These are phyloP conservation scores for Anodontia alba DNA, from an alignment of 2,888 invertebrate species.

Conservation along the genomic window DNA sequence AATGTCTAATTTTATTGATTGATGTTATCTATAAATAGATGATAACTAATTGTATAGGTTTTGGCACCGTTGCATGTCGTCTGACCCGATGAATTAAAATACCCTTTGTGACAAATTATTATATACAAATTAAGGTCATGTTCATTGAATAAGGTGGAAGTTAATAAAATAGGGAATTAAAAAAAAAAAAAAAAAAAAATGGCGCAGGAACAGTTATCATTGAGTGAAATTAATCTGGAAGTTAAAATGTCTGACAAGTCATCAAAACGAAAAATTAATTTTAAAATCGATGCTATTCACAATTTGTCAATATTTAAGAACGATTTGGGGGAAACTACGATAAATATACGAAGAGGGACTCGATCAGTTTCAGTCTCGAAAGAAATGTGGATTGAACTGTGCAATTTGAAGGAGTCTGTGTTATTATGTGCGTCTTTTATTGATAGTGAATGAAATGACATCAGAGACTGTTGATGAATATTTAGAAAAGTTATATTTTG, in stretches of 20 bases:
- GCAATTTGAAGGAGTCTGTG: conserved; percentile 23
- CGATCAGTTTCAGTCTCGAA: conserved; percentile 21
- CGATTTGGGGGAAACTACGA: not conserved
- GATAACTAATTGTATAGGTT: not conserved
- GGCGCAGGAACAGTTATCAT: not conserved
- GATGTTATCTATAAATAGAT: not conserved
- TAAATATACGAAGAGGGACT: conserved; percentile 27
- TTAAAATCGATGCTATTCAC: conserved; percentile 22
- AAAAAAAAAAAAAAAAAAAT: not conserved
- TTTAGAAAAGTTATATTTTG: not conserved
- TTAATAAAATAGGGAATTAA: not conserved
- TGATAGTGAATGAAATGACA: not conserved
- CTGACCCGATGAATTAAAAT: not conserved
- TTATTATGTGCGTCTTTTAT: conserved; percentile 10
- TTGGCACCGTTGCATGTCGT: not conserved
- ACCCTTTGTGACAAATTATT: not conserved
- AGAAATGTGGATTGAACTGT: conserved; percentile 16
- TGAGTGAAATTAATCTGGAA: not conserved
- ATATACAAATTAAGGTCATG: not conserved
- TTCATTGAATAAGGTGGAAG: not conserved
- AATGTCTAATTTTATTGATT: not conserved
- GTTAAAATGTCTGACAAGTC: not conserved
- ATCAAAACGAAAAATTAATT: conserved; percentile 13
- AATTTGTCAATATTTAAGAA: conserved; percentile 28
- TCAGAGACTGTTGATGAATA: not conserved